A percentile compares a stretch with the other conserved stretches of the same genome.
phyloP scores from a whole-genome alignment of 2,888 invertebrate species.

The Cryptops parisi region DNA sequence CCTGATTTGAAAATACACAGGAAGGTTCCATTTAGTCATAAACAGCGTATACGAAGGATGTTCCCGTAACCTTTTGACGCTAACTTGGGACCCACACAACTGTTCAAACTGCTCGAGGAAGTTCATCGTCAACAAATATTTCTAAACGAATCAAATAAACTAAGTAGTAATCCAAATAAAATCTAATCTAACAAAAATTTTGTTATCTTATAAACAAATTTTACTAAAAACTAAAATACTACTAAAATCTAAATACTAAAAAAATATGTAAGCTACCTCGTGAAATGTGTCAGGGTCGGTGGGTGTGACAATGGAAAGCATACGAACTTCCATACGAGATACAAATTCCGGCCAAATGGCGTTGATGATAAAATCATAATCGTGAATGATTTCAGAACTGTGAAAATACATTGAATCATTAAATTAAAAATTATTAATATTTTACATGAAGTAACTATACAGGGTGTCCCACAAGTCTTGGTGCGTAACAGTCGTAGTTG shows the following conservation, averaged over 20 bases:
- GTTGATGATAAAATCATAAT: conserved; percentile 63
- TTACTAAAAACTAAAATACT: too few relatives aligned
- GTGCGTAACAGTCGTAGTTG: too few relatives aligned
- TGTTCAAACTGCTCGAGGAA: conserved; percentile 57
- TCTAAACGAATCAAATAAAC: conserved; percentile 29
- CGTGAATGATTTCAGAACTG: conserved; percentile 36
- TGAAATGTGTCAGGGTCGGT: conserved; percentile 83
- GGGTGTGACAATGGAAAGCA: conserved; percentile 74
- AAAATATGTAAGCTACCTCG: conserved; percentile 32
- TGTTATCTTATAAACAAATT: too few relatives aligned
- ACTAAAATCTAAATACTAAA: background rate
- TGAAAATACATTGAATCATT: too few relatives aligned
- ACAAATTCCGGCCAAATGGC: conserved; percentile 66
- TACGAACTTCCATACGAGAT: conserved; percentile 38
- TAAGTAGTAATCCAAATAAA: background rate
- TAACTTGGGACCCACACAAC: conserved; percentile 44
- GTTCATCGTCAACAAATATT: conserved; percentile 60
- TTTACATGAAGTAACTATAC: too few relatives aligned
- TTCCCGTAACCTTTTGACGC: conserved; percentile 44
- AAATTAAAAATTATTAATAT: too few relatives aligned
- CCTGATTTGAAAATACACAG: conserved; percentile 89
- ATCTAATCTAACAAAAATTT: too few relatives aligned
- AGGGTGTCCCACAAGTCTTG: too few relatives aligned
- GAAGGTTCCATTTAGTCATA: conserved; percentile 77
- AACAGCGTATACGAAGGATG: conserved; percentile 62